Evolutionary conservation across 2,888 invertebrate genomes (phyloP).

Genomic region (Notodonta ziczac): DNA sequence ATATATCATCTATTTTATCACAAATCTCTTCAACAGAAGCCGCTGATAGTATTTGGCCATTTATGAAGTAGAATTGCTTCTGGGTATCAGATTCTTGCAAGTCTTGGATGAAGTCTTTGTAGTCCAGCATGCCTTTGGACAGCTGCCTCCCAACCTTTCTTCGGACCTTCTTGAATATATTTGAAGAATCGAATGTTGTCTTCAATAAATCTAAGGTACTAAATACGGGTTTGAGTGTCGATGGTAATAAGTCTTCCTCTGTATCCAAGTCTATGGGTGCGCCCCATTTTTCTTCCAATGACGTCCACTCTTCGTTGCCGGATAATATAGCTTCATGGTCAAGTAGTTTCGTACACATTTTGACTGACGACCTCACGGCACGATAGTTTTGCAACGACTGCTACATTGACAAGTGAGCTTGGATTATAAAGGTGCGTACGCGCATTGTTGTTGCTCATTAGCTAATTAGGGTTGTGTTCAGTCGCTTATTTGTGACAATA

Average conservation of each 20-base stretch:
- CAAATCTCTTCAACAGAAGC: conserved; percentile 71
- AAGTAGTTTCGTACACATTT: conserved; percentile 45
- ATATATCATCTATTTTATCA: conserved; percentile 68
- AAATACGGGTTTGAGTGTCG: conserved; percentile 53
- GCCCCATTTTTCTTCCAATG: conserved; percentile 71
- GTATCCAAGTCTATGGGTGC: conserved; percentile 70
- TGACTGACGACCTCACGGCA: conserved; percentile 18
- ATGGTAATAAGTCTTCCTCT: conserved; percentile 53
- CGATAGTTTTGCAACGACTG: conserved; percentile 22
- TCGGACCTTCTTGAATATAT: conserved; percentile 63
- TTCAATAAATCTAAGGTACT: conserved; percentile 63
- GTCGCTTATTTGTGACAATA: conserved; percentile 1
- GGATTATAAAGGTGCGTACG: conserved; percentile 25
- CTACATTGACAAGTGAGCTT: conserved; percentile 7
- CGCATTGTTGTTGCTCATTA: conserved; percentile 28
- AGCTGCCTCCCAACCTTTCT: conserved; percentile 56
- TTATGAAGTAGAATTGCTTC: conserved; percentile 60
- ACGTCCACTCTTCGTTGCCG: conserved; percentile 70
- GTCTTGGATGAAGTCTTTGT: conserved; percentile 65
- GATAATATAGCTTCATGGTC: conserved; percentile 67
- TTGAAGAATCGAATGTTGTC: conserved; percentile 72
- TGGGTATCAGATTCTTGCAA: conserved; percentile 47
- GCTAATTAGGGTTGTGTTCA: conserved; percentile 11
- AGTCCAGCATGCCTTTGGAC: conserved; percentile 58
- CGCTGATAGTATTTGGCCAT: conserved; percentile 68